Conservation (phyloP, 1,140 invertebrate species). For the Drosophila persimilis region DNA sequence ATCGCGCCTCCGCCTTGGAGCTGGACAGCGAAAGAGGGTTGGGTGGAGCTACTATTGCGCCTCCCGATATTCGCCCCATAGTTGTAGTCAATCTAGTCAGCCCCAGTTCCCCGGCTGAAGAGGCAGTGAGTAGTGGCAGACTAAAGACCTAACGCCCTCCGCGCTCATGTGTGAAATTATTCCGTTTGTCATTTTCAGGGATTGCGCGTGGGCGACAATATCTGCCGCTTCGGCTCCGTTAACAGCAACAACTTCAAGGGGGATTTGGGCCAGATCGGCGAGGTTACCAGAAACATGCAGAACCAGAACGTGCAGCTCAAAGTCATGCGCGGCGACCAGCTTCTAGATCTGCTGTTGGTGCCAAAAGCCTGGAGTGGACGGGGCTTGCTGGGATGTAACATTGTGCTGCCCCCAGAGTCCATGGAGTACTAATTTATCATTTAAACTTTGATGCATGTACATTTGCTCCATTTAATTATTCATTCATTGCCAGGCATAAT, state of each 20-base stretch:
- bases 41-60: conserved; percentile 36
- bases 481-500: conserved; percentile 9
- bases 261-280: conserved; percentile 87
- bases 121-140: conserved; percentile 86
- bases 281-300: conserved; percentile 89
- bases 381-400: conserved; percentile 91
- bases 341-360: conserved; percentile 85
- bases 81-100: conserved; percentile 89
- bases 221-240: conserved; percentile 93
- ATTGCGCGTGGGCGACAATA: conserved; percentile 88
- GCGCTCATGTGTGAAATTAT: background rate
- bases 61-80: conserved; percentile 84
- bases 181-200: conserved; percentile 85
- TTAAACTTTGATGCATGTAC: conserved; percentile 26
- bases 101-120: conserved; percentile 90
- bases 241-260: conserved; percentile 88
- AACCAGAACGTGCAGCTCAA: conserved; percentile 86
- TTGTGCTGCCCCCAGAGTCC: conserved; percentile 84
- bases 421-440: conserved; percentile 76
- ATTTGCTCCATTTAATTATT: conserved; percentile 17
- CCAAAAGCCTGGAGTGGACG: conserved; percentile 89
- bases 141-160: background rate
- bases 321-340: conserved; percentile 84
- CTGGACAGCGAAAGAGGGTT: conserved; percentile 28
- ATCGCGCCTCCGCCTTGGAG: conserved; percentile 65